Evolutionary conservation across 2,113 vertebrate species (phyloP).

Genomic region (Oenanthe melanoleuca): DNA sequence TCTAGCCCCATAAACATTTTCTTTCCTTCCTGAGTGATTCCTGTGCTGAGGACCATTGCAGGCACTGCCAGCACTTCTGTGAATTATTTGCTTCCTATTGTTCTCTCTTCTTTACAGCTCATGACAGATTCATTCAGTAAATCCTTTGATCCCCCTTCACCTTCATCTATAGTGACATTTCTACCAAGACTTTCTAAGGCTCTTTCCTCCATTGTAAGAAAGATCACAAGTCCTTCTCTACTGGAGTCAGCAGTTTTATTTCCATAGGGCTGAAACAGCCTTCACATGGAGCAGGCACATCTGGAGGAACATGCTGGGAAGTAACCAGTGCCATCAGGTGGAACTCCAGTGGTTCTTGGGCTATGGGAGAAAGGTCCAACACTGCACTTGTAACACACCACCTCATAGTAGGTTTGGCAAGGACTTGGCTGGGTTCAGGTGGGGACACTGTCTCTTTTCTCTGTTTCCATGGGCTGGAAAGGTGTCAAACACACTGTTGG

Average conservation of each 20-base stretch:
- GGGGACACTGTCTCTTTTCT: neutral
- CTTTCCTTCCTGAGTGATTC: neutral
- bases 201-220: neutral
- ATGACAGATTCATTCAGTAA: neutral
- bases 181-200: neutral
- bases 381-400: rapidly evolving
- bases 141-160: neutral
- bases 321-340: neutral
- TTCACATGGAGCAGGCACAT: neutral
- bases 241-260: neutral
- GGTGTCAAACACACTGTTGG: neutral
- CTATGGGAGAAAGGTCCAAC: neutral
- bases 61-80: neutral
- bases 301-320: neutral
- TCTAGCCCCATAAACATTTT: neutral
- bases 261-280: neutral
- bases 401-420: neutral
- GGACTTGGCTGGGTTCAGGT: neutral
- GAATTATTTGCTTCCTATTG: slow-evolving; percentile 1
- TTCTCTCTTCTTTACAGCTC: neutral
- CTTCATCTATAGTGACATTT: neutral
- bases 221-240: neutral
- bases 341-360: neutral
- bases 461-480: neutral
- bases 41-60: neutral